Evolutionary conservation across 2,797 vertebrate genomes (phyloP).

Genomic region (Coendou prehensilis): DNA sequence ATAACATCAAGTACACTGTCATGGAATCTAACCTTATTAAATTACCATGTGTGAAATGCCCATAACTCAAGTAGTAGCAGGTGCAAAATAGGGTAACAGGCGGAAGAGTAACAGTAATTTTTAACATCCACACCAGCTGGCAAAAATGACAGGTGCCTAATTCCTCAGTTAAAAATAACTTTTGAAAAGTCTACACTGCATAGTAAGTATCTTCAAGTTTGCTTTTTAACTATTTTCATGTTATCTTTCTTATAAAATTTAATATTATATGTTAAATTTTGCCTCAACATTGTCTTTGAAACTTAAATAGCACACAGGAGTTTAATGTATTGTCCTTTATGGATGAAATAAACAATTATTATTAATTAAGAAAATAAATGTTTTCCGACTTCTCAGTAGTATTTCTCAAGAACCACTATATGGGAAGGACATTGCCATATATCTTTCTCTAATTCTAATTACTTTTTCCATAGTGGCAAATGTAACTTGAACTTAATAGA

Average conservation of each 20-base stretch:
- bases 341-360: conserved; percentile 37
- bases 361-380: conserved; percentile 20
- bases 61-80: conserved; percentile 87
- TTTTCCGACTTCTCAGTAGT: conserved; percentile 23
- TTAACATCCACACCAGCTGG: conserved; percentile 76
- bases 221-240: conserved; percentile 60
- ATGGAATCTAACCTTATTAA: conserved; percentile 83
- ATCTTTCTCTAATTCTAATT: conserved; percentile 4
- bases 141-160: conserved; percentile 84
- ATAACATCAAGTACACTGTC: conserved; percentile 78
- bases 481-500: conserved; percentile 25
- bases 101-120: conserved; percentile 79
- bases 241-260: conserved; percentile 43
- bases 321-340: conserved; percentile 30
- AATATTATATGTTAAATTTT: conserved; percentile 20
- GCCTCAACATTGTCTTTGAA: conserved; percentile 42
- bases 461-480: neutral
- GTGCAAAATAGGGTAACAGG: conserved; percentile 81
- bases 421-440: neutral
- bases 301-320: neutral
- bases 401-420: conserved; percentile 43
- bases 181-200: conserved; percentile 71
- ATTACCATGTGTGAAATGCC: conserved; percentile 78
- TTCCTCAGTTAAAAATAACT: conserved; percentile 83
- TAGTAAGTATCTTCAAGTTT: conserved; percentile 72